These are phyloP conservation scores for Eudemis profundana DNA, from an alignment of 2,888 invertebrate species.

Conservation along the genomic window DNA sequence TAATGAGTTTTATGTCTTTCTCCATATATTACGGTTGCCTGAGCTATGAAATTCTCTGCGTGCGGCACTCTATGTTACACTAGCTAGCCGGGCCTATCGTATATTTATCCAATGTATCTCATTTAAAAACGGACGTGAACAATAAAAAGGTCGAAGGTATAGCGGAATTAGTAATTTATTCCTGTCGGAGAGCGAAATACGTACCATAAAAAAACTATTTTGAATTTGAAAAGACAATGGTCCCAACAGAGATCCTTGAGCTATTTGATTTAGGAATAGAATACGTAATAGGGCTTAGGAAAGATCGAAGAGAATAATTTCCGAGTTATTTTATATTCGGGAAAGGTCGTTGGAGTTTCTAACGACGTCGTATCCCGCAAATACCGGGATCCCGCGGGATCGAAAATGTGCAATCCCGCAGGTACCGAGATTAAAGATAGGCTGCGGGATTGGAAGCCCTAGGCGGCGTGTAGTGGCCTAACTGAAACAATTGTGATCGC, in stretches of 20 bases:
- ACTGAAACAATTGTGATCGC: no score
- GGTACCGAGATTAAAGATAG: no score
- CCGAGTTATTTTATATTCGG: conserved; percentile 37
- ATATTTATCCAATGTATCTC: conserved; percentile 1
- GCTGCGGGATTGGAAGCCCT: no score
- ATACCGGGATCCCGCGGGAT: no score
- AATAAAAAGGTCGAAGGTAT: neutral
- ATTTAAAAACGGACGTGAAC: neutral
- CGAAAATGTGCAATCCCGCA: no score
- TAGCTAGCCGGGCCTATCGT: neutral
- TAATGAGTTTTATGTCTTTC: conserved; percentile 29
- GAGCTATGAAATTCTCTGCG: neutral
- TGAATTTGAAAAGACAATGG: conserved; percentile 34
- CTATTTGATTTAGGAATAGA: conserved; percentile 39
- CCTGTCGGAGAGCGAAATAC: conserved; percentile 18
- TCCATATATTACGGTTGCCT: conserved; percentile 12
- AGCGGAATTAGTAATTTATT: conserved; percentile 23
- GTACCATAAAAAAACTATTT: conserved; percentile 30
- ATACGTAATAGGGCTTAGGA: conserved; percentile 41
- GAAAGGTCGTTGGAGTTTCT: conserved; percentile 25
- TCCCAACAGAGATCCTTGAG: conserved; percentile 17
- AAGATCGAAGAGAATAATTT: conserved; percentile 41
- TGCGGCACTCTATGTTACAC: neutral
- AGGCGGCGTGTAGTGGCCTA: no score
- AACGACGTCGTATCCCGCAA: no score